phyloP scores from a whole-genome alignment of 2,797 vertebrate species.

The Tympanoctomys barrerae region DNA sequence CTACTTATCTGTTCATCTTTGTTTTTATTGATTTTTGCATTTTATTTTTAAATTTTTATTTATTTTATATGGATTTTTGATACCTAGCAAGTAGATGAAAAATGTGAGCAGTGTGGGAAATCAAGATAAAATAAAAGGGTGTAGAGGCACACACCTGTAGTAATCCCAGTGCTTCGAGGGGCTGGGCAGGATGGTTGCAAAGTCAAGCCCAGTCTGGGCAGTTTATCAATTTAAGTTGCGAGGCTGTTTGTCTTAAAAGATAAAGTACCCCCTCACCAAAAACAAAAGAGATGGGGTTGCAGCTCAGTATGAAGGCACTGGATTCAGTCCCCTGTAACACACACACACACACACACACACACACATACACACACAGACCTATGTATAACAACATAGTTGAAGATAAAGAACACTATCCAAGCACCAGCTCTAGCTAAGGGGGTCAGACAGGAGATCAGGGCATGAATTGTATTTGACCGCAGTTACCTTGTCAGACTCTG shows the following conservation, averaged over 20 bases:
- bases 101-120: background rate
- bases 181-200: background rate
- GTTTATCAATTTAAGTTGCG: background rate
- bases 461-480: background rate
- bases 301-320: background rate
- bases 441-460: background rate
- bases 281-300: background rate
- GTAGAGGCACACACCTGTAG: background rate
- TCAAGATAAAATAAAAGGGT: background rate
- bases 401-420: background rate
- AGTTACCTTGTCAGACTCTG: background rate
- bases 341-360: background rate
- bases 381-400: fast-evolving
- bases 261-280: background rate
- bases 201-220: background rate
- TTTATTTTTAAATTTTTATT: background rate
- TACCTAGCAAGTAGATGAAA: background rate
- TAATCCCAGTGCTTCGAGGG: background rate
- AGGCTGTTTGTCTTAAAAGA: background rate
- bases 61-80: background rate
- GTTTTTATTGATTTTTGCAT: background rate
- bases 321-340: background rate
- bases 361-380: no score
- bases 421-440: background rate
- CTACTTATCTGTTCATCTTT: background rate